phyloP scores from a whole-genome alignment of 2,888 invertebrate genomes.

The Epicampocera succincta region DNA sequence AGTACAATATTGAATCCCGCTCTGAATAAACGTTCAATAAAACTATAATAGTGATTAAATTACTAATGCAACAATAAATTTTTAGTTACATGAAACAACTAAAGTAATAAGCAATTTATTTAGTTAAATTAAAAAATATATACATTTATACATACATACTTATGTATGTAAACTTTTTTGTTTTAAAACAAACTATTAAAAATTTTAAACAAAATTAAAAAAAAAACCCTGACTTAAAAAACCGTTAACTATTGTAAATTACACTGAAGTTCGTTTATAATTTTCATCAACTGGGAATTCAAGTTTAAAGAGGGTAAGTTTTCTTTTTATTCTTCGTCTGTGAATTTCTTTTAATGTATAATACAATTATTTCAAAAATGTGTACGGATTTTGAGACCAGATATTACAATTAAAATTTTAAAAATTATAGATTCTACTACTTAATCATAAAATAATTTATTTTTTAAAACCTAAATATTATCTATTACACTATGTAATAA shows the following conservation, averaged over 20 bases:
- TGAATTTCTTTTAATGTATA: too few species aligned
- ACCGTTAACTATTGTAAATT: slow-evolving; percentile 13
- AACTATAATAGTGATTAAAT: slow-evolving; percentile 28
- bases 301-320: slow-evolving; percentile 53
- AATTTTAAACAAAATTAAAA: not conserved
- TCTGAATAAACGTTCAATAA: not conserved
- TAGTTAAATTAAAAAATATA: slow-evolving; percentile 7
- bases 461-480: too few species aligned
- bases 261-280: slow-evolving; percentile 40
- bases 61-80: slow-evolving; percentile 31
- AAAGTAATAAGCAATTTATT: slow-evolving; percentile 15
- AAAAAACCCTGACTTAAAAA: slow-evolving; percentile 15
- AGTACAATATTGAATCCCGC: not conserved
- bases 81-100: slow-evolving; percentile 13
- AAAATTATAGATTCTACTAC: too few species aligned
- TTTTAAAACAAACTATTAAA: slow-evolving; percentile 23
- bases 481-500: too few species aligned
- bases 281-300: slow-evolving; percentile 47
- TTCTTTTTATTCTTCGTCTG: slow-evolving; percentile 9
- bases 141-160: too few species aligned
- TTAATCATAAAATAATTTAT: too few species aligned
- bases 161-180: too few species aligned
- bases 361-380: too few species aligned
- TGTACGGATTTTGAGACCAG: too few species aligned
- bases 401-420: too few species aligned